Evolutionary conservation across 2,888 invertebrate species (phyloP).

Genomic region (Caenorhabditis afra): DNA sequence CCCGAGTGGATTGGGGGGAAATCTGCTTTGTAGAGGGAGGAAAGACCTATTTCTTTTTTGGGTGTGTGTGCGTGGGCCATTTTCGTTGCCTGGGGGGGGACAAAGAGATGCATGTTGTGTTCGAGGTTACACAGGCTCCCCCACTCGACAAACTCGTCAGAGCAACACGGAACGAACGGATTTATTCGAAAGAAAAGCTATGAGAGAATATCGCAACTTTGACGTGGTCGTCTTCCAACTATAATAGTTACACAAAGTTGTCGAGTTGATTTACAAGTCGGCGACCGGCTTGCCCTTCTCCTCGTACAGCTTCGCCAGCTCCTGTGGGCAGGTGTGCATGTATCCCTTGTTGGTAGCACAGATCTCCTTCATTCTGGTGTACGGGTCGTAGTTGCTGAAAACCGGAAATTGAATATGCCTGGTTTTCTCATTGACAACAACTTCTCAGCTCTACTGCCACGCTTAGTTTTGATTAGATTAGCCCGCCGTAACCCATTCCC

Average conservation of each 20-base stretch:
- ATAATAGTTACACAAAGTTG: conserved; percentile 27
- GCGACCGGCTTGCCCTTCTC: conserved; percentile 77
- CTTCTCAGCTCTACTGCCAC: not conserved
- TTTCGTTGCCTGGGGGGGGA: not conserved
- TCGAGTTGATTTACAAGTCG: conserved; percentile 48
- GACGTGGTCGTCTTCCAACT: conserved; percentile 17
- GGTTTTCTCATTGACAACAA: not conserved
- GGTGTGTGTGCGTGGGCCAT: not conserved
- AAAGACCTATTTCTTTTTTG: too few relatives aligned
- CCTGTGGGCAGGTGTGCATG: conserved; percentile 79
- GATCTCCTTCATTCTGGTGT: conserved; percentile 78
- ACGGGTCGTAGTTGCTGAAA: conserved; percentile 78
- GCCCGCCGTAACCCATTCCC: too few relatives aligned
- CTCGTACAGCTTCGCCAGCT: conserved; percentile 76
- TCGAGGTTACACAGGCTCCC: conserved; percentile 27
- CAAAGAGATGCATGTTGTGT: conserved; percentile 5
- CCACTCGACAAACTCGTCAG: not conserved
- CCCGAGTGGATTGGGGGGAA: conserved; percentile 16
- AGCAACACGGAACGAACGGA: conserved; percentile 29
- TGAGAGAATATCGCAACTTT: conserved; percentile 44
- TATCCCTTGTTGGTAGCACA: conserved; percentile 77
- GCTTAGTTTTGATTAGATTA: not conserved
- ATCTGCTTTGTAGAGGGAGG: conserved; percentile 35
- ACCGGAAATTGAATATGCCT: not conserved
- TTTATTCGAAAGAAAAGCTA: conserved; percentile 48